These are phyloP conservation scores for Podocnemis expansa DNA, from an alignment of 2,113 vertebrate genomes.

Conservation along the genomic window DNA sequence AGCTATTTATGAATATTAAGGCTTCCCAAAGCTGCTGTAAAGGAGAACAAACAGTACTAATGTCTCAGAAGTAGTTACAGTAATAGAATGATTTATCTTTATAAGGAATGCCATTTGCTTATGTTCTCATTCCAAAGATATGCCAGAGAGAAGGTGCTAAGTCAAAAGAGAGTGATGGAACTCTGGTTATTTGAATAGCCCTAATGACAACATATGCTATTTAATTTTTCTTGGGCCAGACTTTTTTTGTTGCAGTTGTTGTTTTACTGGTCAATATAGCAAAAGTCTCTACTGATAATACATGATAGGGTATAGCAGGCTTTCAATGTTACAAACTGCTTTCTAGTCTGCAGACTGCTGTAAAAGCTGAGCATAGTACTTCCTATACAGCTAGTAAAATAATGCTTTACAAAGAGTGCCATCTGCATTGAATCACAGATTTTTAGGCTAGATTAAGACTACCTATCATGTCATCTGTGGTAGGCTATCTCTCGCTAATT, in stretches of 20 bases:
- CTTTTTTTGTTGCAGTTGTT: no score
- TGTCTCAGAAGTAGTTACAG: constrained; percentile 16
- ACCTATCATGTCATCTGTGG: neutral
- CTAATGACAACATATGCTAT: neutral
- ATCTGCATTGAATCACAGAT: neutral
- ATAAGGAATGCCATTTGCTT: constrained; percentile 65
- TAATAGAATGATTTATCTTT: constrained; percentile 45
- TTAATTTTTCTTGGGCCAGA: neutral
- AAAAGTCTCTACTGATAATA: neutral
- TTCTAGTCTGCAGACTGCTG: neutral
- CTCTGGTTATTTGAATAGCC: constrained; percentile 19
- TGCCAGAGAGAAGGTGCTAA: constrained; percentile 13
- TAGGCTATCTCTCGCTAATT: neutral
- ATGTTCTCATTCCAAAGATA: constrained; percentile 40
- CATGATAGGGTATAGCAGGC: neutral
- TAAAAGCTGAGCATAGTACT: no score
- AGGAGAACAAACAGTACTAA: constrained; percentile 54
- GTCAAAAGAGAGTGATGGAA: constrained; percentile 19
- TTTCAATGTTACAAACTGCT: neutral
- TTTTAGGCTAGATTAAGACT: neutral
- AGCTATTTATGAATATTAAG: constrained; percentile 36
- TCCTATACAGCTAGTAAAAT: neutral
- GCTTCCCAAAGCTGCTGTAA: constrained; percentile 29
- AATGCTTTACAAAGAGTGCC: neutral
- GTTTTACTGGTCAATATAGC: neutral